These are phyloP conservation scores for Oplegnathus fasciatus DNA, from an alignment of 2,113 vertebrate species.

Conservation along the genomic window DNA sequence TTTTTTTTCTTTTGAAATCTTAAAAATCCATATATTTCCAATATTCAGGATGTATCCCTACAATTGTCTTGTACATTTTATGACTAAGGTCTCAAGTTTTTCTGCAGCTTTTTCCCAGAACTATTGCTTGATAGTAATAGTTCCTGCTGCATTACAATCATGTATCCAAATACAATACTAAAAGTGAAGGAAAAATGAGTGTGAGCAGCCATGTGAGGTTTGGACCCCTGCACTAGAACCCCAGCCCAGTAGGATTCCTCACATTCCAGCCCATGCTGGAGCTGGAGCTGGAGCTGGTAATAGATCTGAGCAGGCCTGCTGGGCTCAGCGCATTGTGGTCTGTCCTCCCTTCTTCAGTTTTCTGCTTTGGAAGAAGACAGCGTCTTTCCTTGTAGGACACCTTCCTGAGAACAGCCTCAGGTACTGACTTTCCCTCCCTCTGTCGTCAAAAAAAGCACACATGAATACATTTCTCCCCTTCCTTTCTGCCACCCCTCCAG, in stretches of 20 bases:
- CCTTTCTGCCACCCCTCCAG: slow-evolving; percentile 34
- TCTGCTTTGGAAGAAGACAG: slow-evolving; percentile 58
- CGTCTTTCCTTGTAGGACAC: slow-evolving; percentile 71
- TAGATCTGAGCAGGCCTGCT: slow-evolving; percentile 82
- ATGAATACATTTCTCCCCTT: slow-evolving; percentile 46
- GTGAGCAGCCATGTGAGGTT: slow-evolving; percentile 75
- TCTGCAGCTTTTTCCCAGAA: slow-evolving; percentile 34
- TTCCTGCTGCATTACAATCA: slow-evolving; percentile 66
- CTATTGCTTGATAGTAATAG: slow-evolving; percentile 27
- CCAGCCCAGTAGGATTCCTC: slow-evolving; percentile 81
- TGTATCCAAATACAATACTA: slow-evolving; percentile 63
- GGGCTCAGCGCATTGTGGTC: slow-evolving; percentile 72
- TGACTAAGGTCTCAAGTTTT: slow-evolving; percentile 43
- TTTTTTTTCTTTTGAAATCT: background rate
- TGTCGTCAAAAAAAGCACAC: slow-evolving; percentile 52
- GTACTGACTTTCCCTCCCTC: slow-evolving; percentile 68
- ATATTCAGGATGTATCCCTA: background rate
- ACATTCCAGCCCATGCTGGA: slow-evolving; percentile 82
- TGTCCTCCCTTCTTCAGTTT: slow-evolving; percentile 60
- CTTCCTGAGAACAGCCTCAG: slow-evolving; percentile 77
- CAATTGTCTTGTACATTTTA: slow-evolving; percentile 2
- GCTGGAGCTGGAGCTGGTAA: slow-evolving; percentile 80
- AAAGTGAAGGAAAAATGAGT: slow-evolving; percentile 65
- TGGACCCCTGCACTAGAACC: slow-evolving; percentile 79
- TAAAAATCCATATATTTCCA: background rate